Base-by-base conservation (phyloP, 2,888 invertebrate genomes). In the Agapostemon virescens region DNA sequence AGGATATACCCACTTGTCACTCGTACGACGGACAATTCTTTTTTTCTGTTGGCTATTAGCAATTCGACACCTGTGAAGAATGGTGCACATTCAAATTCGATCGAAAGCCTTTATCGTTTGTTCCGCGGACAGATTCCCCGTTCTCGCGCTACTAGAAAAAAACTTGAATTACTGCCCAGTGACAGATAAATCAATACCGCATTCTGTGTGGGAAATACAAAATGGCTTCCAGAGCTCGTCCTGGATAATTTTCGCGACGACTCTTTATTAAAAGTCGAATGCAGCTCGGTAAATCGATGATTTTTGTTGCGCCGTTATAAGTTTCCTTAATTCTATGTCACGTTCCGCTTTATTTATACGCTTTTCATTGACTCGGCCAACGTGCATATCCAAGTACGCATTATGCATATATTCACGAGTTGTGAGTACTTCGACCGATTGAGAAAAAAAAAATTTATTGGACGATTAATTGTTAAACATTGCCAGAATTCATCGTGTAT, bases 111-210 rank as follows among this genome's bases (percentile, higher is more conserved):
- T 68, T 70, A 55, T 61, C 69, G 30, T 81, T 61, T 74, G 13
- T 83, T 63, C 68, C 30, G 45, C 26, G 33, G 77, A 55, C 26
- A 49, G 69, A 58, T 55, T n/a, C 75, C 74, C 66, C 74, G 72
- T 72, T 66, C 73, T 64, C 66, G 72, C 74, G 58, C 75, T 79
- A 64, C 15, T 49, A 61, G 78, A 49, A 77, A 74, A 83, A 84
- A 85, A 83, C 69, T 85, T 83, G 80, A 85, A 81, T 87, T 85
- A 87, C 86, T 89, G 87, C 84, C 88, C 87, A 87, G 88, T 91
- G 90, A 92, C 91, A 90, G 90, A 92, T 92, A 90, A 92, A 92
- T 92, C 92, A 92, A 92, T 92, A 92, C 91, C 89, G 89, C 89
- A 89, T 89, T 90, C 89, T 89, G 87, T 89, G 82, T 88, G 88